phyloP scores from a whole-genome alignment of 2,888 invertebrate species.

The Apeira syringaria region DNA sequence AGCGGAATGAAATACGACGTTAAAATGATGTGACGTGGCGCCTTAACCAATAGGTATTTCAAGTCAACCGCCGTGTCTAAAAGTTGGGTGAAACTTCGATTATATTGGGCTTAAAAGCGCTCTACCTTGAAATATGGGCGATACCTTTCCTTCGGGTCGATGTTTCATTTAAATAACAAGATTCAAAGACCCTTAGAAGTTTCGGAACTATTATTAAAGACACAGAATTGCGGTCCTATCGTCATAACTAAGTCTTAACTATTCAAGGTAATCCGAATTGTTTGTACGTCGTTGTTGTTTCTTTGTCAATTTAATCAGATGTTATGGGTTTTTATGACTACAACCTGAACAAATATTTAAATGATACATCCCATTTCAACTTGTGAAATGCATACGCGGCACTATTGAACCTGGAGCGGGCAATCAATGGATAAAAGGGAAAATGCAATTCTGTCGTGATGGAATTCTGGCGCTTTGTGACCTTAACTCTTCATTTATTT shows the following conservation, averaged over 20 bases:
- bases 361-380: too few relatives aligned
- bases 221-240: slow-evolving; percentile 27
- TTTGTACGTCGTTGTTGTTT: slow-evolving; percentile 8
- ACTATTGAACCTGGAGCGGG: too few relatives aligned
- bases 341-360: too few relatives aligned
- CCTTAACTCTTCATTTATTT: too few relatives aligned
- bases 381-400: too few relatives aligned
- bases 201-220: slow-evolving; percentile 34
- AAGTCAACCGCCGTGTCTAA: slow-evolving; percentile 54
- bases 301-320: slow-evolving; percentile 7
- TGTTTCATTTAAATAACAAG: slow-evolving; percentile 48
- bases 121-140: slow-evolving; percentile 72
- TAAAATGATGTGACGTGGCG: slow-evolving; percentile 1
- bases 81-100: slow-evolving; percentile 65
- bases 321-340: slow-evolving; percentile 3
- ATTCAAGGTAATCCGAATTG: slow-evolving; percentile 26
- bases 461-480: too few relatives aligned
- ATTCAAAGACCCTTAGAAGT: slow-evolving; percentile 43
- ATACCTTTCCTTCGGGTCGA: slow-evolving; percentile 39
- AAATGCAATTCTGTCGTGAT: too few relatives aligned
- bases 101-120: slow-evolving; percentile 54
- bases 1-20: slow-evolving; percentile 10
- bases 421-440: too few relatives aligned
- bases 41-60: slow-evolving; percentile 32
- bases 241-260: slow-evolving; percentile 17